Base-by-base conservation (phyloP, 2,888 invertebrate species). In the Hypsopygia costalis region DNA sequence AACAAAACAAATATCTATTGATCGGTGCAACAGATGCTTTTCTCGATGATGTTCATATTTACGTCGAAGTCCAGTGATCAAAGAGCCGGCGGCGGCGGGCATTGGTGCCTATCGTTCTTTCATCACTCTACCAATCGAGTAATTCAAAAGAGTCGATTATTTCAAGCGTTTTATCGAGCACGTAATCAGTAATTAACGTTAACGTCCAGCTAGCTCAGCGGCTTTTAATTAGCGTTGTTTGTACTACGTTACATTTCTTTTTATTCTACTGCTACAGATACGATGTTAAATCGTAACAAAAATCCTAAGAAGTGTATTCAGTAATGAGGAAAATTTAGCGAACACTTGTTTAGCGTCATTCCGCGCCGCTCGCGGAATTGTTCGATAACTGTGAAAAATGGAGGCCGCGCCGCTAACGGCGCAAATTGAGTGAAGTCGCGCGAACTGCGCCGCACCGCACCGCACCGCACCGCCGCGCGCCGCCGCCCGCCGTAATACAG, bases 311-410 rank as follows among this genome's bases (percentile, higher is more conserved):
- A 36, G 20, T 39, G 29, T 32, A 10, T 12, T 16, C 29, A 46
- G 46, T 46, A 58, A 65, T 47, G 50, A 58, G 58, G 57, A 55
- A 67, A 67, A 64, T 55, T 55, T 56, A 64, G 58, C 44, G 50
- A 55, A 52, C 79, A 72, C 81, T 83, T 67, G 73, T 65, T 85
- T 81, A 81, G 52, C 66, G 44, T 76, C 60, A 66, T 78, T 70
- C 49, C 44, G 55, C 47, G 49, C 46, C 47, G 49, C 47, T 49
- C 47, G 59, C 57, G 43, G 61, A 65, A 75, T 74, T 79, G 81
- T 74, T 80, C 81, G 73, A 78, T 81, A 75, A 69, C 81, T 74
- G 85, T 80, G 82, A 81, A 83, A 81, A 81, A 83, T 81, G 55
- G 76, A 72, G 67, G 68, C 65, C 40, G 70, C 69, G 68, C 65